phyloP scores from a whole-genome alignment of 2,113 vertebrate genomes.

The Rhinichthys klamathensis region DNA sequence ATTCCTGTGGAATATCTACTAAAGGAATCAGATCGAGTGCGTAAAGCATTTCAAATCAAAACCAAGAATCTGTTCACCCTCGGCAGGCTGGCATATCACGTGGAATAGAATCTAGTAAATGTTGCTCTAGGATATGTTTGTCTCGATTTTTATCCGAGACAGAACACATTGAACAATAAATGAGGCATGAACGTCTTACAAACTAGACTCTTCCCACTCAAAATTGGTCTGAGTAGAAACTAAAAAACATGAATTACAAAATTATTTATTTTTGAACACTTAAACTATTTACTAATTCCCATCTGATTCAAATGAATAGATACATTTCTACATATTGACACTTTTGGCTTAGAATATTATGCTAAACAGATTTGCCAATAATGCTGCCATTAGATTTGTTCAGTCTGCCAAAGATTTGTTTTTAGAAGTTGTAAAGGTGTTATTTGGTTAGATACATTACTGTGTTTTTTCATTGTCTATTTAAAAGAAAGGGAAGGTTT shows the following conservation, averaged over 20 bases:
- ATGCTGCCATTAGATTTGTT: not conserved
- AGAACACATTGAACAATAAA: not conserved
- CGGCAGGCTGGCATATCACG: conserved; percentile 12
- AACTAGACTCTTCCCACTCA: not conserved
- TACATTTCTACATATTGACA: not conserved
- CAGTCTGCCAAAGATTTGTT: not conserved
- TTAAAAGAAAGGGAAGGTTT: not conserved
- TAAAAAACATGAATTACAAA: not conserved
- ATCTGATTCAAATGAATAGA: not conserved
- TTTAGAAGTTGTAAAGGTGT: not conserved
- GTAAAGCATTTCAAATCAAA: conserved; percentile 23
- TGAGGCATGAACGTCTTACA: not conserved
- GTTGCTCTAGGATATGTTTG: not conserved
- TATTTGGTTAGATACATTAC: not conserved
- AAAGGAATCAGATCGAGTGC: not conserved
- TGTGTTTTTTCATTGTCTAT: not conserved
- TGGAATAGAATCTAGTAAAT: not conserved
- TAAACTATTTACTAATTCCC: not conserved
- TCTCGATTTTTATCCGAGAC: not conserved
- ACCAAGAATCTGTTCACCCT: not conserved
- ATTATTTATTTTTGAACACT: not conserved
- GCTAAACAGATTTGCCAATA: not conserved
- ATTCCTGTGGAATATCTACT: conserved; percentile 7
- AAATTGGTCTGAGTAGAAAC: not conserved
- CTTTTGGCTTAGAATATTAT: not conserved